phyloP scores from a whole-genome alignment of 2,113 vertebrate species.

The Apteryx mantelli region DNA sequence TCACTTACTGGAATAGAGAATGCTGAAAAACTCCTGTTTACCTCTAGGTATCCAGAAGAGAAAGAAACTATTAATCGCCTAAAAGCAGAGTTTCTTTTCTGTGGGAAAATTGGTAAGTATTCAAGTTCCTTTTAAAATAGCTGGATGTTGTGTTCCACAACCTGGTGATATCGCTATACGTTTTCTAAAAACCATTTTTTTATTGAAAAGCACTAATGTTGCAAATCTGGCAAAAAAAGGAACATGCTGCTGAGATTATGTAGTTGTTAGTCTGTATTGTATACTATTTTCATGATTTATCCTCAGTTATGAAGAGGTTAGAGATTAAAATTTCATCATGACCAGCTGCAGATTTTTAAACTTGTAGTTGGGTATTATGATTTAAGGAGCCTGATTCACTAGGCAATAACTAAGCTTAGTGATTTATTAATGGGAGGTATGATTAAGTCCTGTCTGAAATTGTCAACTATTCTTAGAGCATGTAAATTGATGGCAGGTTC shows the following conservation, averaged over 20 bases:
- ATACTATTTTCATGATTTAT: background rate
- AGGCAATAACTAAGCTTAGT: background rate
- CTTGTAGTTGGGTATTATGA: background rate
- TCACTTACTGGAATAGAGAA: constrained; percentile 68
- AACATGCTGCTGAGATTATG: background rate
- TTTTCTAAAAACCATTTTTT: background rate
- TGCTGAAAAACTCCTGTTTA: constrained; percentile 76
- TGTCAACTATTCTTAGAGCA: background rate
- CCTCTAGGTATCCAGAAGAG: constrained; percentile 72
- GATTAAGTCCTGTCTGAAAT: background rate
- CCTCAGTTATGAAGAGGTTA: background rate
- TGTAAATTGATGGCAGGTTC: background rate
- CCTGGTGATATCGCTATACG: background rate
- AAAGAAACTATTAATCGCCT: constrained; percentile 43
- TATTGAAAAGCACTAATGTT: background rate
- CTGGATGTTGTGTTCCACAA: background rate
- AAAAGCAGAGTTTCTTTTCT: constrained; percentile 66
- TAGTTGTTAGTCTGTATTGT: background rate
- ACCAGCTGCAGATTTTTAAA: background rate
- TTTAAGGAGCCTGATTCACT: background rate
- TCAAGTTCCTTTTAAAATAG: background rate
- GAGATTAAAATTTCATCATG: background rate
- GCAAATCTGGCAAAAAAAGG: background rate
- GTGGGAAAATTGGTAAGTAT: constrained; percentile 74
- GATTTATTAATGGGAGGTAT: background rate